Evolutionary conservation across 2,113 vertebrate genomes (phyloP).

Genomic region (Mastomys natalensis): DNA sequence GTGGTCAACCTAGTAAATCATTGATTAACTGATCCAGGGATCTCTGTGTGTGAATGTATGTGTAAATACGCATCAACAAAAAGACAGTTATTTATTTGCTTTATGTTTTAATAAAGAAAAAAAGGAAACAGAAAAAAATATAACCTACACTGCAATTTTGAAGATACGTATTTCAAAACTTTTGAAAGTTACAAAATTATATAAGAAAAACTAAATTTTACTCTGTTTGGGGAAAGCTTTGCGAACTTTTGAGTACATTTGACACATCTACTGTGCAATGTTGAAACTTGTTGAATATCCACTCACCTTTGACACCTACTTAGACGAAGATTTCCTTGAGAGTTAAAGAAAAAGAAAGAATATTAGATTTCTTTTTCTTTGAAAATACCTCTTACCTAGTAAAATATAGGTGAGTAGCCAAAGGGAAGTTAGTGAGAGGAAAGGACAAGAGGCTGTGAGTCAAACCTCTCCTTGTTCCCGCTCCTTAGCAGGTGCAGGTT

Average conservation of each 20-base stretch:
- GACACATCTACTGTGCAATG: background rate
- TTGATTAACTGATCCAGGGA: background rate
- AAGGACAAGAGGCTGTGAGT: background rate
- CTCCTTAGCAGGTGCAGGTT: rapidly evolving
- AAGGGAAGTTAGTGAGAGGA: background rate
- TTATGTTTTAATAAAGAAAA: background rate
- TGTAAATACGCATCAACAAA: background rate
- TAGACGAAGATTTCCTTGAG: background rate
- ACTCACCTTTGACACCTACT: background rate
- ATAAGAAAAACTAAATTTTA: background rate
- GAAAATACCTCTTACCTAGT: background rate
- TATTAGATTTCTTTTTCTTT: background rate
- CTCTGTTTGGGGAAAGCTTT: background rate
- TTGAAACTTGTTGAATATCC: background rate
- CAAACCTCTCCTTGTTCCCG: too few species aligned
- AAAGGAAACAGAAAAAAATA: background rate
- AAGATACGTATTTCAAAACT: background rate
- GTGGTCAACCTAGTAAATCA: rapidly evolving
- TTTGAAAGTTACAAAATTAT: background rate
- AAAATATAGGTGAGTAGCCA: background rate
- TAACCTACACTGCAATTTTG: background rate
- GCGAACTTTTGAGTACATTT: background rate
- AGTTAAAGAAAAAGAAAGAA: background rate
- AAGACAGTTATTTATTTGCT: background rate
- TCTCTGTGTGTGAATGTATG: background rate